Evolutionary conservation across 2,888 invertebrate species (phyloP).

Genomic region (Campaea margaritaria): DNA sequence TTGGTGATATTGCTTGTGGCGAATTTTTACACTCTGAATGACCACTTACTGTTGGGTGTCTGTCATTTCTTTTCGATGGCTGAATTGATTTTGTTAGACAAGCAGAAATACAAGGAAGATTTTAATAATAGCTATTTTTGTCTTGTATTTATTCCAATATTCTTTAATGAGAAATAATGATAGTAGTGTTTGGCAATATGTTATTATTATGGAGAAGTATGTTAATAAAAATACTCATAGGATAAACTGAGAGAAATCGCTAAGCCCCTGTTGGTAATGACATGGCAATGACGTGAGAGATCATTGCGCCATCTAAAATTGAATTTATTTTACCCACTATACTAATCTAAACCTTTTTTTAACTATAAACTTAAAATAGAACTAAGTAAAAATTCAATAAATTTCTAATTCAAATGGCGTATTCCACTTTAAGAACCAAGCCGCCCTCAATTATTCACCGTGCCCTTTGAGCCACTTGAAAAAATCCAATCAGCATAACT

Average conservation of each 20-base stretch:
- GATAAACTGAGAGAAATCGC: not conserved
- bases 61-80: slow-evolving; percentile 23
- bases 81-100: not conserved
- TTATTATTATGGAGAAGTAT: too few relatives aligned
- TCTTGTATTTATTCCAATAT: too few relatives aligned
- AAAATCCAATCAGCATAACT: slow-evolving; percentile 85
- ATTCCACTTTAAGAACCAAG: slow-evolving; percentile 67
- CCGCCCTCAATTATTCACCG: slow-evolving; percentile 81
- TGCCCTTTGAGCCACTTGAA: slow-evolving; percentile 77
- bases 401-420: slow-evolving; percentile 48
- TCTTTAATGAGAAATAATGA: too few relatives aligned
- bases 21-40: slow-evolving; percentile 47
- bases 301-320: slow-evolving; percentile 11
- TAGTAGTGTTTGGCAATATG: too few relatives aligned
- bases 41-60: slow-evolving; percentile 26
- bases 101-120: not conserved
- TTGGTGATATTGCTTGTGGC: slow-evolving; percentile 59
- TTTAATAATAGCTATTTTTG: not conserved
- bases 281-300: slow-evolving; percentile 11
- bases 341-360: slow-evolving; percentile 17
- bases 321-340: slow-evolving; percentile 2
- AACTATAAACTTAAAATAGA: slow-evolving; percentile 13
- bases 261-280: slow-evolving; percentile 15
- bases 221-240: too few relatives aligned
- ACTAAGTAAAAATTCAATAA: slow-evolving; percentile 42